These are phyloP conservation scores for Eupeodes latifasciatus DNA, from an alignment of 2,888 invertebrate genomes.

Conservation along the genomic window DNA sequence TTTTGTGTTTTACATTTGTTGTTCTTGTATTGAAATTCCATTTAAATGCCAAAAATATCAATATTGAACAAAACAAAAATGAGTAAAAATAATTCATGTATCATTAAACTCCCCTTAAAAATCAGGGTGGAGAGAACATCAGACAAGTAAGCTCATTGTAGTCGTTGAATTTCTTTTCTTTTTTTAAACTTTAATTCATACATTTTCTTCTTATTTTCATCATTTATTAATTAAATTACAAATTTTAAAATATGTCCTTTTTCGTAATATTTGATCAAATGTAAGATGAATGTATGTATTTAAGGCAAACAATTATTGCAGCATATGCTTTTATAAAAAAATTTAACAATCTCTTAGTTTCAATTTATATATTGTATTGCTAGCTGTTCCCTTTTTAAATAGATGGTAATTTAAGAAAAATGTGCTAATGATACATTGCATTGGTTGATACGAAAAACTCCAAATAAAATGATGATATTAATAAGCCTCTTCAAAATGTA, in stretches of 20 bases:
- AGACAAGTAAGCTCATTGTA: constrained; percentile 88
- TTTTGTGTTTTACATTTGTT: not conserved
- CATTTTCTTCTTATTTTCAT: constrained; percentile 56
- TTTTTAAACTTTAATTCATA: constrained; percentile 64
- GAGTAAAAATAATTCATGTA: constrained; percentile 56
- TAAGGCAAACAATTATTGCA: constrained; percentile 23
- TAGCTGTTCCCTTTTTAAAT: not conserved
- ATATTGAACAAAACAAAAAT: constrained; percentile 29
- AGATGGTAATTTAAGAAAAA: not conserved
- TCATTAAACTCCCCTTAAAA: constrained; percentile 66
- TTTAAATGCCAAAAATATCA: constrained; percentile 37
- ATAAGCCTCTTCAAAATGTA: too few species aligned
- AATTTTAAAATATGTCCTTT: constrained; percentile 84
- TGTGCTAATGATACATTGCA: too few species aligned
- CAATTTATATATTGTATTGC: not conserved
- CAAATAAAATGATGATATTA: too few species aligned
- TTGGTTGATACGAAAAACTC: too few species aligned
- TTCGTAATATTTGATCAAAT: constrained; percentile 66
- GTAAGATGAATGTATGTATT: constrained; percentile 39
- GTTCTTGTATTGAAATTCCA: constrained; percentile 23
- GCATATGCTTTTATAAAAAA: constrained; percentile 6
- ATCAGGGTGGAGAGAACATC: constrained; percentile 90
- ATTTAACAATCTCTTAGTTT: not conserved
- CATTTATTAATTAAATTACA: constrained; percentile 57
- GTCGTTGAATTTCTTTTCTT: constrained; percentile 46